Evolutionary conservation across 2,113 vertebrate species (phyloP).

Genomic region (Synchiropus splendidus): DNA sequence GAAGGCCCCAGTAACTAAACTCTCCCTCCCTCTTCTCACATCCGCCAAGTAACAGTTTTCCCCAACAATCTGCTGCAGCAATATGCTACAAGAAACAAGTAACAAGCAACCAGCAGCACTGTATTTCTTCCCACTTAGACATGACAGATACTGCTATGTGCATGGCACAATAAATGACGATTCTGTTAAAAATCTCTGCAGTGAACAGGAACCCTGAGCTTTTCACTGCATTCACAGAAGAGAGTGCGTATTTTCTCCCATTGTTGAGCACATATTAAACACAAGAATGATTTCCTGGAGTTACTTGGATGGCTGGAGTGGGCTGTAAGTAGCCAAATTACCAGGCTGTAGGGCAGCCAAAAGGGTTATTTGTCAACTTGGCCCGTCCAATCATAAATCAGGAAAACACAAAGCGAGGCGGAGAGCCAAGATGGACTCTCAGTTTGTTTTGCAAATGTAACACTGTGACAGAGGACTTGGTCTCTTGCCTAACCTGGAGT

Average conservation of each 20-base stretch:
- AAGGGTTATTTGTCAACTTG: conserved; percentile 51
- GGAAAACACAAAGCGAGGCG: conserved; percentile 44
- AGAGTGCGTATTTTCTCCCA: neutral
- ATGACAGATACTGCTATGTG: too few species aligned
- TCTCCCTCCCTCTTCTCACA: too few species aligned
- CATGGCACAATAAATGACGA: too few species aligned
- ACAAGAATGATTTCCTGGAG: conserved; percentile 2
- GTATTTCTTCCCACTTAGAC: too few species aligned
- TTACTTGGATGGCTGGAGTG: conserved; percentile 20
- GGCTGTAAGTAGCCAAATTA: conserved; percentile 39
- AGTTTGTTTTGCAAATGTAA: conserved; percentile 44
- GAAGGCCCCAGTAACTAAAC: too few species aligned
- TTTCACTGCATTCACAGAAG: neutral
- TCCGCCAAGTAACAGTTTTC: too few species aligned
- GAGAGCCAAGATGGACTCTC: conserved; percentile 23
- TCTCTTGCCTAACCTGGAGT: too few species aligned
- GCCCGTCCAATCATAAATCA: conserved; percentile 46
- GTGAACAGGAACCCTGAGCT: neutral
- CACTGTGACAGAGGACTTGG: too few species aligned
- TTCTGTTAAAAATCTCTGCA: too few species aligned
- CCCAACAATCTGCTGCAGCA: too few species aligned
- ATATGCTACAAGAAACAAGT: too few species aligned
- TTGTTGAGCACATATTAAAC: conserved; percentile 10
- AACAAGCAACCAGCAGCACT: too few species aligned
- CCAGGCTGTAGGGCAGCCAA: conserved; percentile 43